Evolutionary conservation across 2,888 invertebrate genomes (phyloP), one percentile per base, ranked within the genome.

Genomic region (Nectonema munidae): DNA sequence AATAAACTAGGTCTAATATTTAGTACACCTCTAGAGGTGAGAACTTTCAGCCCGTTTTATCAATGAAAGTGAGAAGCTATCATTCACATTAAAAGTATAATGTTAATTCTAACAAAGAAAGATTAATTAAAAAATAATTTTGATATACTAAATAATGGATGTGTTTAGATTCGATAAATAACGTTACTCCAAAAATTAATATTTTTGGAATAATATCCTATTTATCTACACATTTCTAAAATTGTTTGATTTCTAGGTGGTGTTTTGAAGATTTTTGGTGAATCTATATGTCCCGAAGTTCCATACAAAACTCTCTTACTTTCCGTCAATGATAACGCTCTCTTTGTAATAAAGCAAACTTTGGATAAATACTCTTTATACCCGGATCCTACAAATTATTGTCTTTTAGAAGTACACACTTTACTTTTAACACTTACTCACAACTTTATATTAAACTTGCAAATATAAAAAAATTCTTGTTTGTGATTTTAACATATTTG

Each of bases 261-360:
- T 15, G 59, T 58, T 34, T 45, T 59, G 41, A 61, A 63, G 49
- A 81, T 95, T 47, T 95, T 89, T 59, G 95, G 95, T 29, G 79
- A 81, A 52, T 75, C 81, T 13, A 62, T 95, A 29, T 75, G 77
- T 50, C 72, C 75, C 48, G 83, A 83, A 58, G 81, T 86, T 6
- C 89, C 95, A 37, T 95, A 99, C 61, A 89, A 95, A 61, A 89
- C 89, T 4, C 61, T 95, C 39, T 63, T 95, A 47, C 63, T 95
- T 44, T 81, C 83, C 14, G 71, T 81, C 39, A 66, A 73, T 42
- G 95, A 95, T 58, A 69, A 71, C 39, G 83, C 86, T 6, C 71
- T 72, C 37, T 69, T 69, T 47, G 81, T 95, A 39, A 75, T 95
- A 39, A 64, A 71, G 45, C 86, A 95, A 61, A 86, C 89, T 67